Conservation (phyloP, 2,888 invertebrate genomes). For the Microplitis manilae region DNA sequence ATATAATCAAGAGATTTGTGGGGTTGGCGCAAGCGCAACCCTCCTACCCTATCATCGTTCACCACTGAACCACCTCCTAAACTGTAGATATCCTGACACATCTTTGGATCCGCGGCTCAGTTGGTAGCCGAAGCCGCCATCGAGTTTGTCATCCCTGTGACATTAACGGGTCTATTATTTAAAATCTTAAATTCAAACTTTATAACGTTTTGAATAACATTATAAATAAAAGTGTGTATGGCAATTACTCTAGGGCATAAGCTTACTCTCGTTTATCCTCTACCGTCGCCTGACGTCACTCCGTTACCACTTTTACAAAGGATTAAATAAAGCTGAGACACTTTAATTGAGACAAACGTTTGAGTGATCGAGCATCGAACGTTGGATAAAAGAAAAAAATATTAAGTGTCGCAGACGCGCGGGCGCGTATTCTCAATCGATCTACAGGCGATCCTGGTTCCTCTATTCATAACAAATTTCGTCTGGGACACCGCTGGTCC, state of each 20-base stretch:
- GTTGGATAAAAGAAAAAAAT: slow-evolving; percentile 24
- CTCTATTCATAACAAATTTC: slow-evolving; percentile 40
- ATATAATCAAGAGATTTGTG: slow-evolving; percentile 2
- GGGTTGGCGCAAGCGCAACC: slow-evolving; percentile 34
- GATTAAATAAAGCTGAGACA: background rate
- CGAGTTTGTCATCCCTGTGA: slow-evolving; percentile 20
- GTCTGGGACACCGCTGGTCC: slow-evolving; percentile 35
- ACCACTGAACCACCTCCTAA: slow-evolving; percentile 26
- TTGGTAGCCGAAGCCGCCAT: slow-evolving; percentile 38
- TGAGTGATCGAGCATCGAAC: slow-evolving; percentile 10
- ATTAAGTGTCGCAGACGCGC: slow-evolving; percentile 41
- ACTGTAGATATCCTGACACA: slow-evolving; percentile 39
- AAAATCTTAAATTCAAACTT: background rate
- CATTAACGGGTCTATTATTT: slow-evolving; percentile 3
- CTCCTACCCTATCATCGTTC: slow-evolving; percentile 30
- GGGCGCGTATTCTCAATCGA: slow-evolving; percentile 43
- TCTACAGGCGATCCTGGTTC: slow-evolving; percentile 39
- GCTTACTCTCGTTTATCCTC: background rate
- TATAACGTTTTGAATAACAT: background rate
- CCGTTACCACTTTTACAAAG: background rate
- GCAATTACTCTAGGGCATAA: background rate
- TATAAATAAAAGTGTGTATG: slow-evolving; percentile 3
- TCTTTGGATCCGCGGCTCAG: slow-evolving; percentile 40
- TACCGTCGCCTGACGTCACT: background rate
- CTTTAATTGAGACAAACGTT: background rate